Evolutionary conservation across 1,140 invertebrate species (phyloP).

Genomic region (Chironomus tepperi): DNA sequence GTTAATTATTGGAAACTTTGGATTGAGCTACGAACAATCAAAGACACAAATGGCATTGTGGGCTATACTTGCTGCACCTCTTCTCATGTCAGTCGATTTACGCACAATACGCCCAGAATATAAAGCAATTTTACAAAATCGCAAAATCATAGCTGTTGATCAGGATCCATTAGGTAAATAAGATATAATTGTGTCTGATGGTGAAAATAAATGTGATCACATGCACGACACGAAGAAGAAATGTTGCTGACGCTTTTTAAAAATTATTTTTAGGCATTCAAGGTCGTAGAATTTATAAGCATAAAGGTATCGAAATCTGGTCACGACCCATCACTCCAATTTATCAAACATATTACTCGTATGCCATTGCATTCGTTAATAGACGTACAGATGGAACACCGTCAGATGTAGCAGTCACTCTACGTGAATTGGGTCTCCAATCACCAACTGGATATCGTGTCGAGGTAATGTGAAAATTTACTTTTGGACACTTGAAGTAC

Average conservation of each 20-base stretch:
- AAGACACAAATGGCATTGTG: slow-evolving; percentile 85
- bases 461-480: slow-evolving; percentile 47
- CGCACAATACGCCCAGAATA: slow-evolving; percentile 59
- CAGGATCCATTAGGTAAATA: slow-evolving; percentile 63
- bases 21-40: slow-evolving; percentile 72
- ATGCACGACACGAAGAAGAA: too few relatives aligned
- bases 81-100: slow-evolving; percentile 83
- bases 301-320: slow-evolving; percentile 88
- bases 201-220: not conserved
- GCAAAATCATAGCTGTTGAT: slow-evolving; percentile 55
- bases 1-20: slow-evolving; percentile 83
- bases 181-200: not conserved
- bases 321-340: slow-evolving; percentile 75
- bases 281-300: slow-evolving; percentile 52
- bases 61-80: slow-evolving; percentile 78
- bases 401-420: slow-evolving; percentile 75
- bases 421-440: slow-evolving; percentile 71
- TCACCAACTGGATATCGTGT: slow-evolving; percentile 73
- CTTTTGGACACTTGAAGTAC: not conserved
- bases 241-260: too few relatives aligned
- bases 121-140: slow-evolving; percentile 68
- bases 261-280: slow-evolving; percentile 39
- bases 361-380: slow-evolving; percentile 80
- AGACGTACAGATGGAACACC: slow-evolving; percentile 82
- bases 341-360: slow-evolving; percentile 73